Base-by-base conservation (phyloP, 2,888 invertebrate genomes). In the Nesidiocoris tenuis region DNA sequence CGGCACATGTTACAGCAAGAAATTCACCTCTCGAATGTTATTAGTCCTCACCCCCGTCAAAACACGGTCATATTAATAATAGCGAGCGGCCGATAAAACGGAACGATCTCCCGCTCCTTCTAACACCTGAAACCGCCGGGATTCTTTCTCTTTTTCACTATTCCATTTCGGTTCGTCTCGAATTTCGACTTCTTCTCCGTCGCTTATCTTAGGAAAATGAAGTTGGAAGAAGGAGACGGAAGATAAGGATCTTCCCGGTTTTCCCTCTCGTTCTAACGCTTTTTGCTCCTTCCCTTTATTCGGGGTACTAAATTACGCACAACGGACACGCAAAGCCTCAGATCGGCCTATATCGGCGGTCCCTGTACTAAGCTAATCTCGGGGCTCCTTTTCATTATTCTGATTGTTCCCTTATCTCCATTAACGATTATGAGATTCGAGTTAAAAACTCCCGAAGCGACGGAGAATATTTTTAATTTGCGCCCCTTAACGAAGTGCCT, bases 1-100 rank as follows among this genome's bases (percentile, higher is more conserved):
- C 39, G 3, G 39, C 39, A n/a, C n/a, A 12, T 7, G 39, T 12
- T 39, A 12, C 39, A 3, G 39, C 39, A 12, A 39, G 39, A 39
- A 12, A 7, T 12, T 39, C 39, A 12, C 5, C 3, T 39, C 39
- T 39, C 39, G 39, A 12, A 39, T 39, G 39, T 39, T 39, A 39
- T 39, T 39, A 39, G 39, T 39, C 12, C 39, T 39, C 39, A 39
- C 12, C 39, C 65, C 25, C 70, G 70, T 70, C 70, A 70, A 68
- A 54, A 70, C 22, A 70, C 70, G 23, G 22, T 70, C 70, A 24
- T 70, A 70, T 70, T 70, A 70, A 70, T 70, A 59, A 70, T 39
- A 39, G 5, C 5, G 39, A 59, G 70, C 19, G 24, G 70, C n/a
- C 22, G 24, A 57, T 24, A 70, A 70, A 56, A 57, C 70, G 54